A percentile compares a stretch with the other conserved stretches of the same genome.
These are phyloP conservation scores for Heliothis virescens DNA, from an alignment of 1,140 invertebrate species.

Conservation along the genomic window DNA sequence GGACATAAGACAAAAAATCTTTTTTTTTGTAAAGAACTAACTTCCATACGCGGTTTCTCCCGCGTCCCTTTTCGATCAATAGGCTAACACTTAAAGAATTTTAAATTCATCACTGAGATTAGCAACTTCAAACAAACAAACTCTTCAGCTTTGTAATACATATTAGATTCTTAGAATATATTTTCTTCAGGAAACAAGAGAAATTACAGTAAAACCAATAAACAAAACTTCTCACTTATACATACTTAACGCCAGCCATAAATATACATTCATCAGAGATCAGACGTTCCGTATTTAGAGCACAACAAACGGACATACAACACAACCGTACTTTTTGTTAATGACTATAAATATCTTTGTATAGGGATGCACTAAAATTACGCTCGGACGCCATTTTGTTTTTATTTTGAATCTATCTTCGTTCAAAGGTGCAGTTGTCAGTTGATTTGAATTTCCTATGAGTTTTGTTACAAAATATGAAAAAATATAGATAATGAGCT, in stretches of 20 bases:
- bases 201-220: neutral
- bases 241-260: neutral
- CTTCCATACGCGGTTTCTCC: too few relatives aligned
- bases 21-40: too few relatives aligned
- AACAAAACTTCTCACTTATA: neutral
- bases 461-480: too few relatives aligned
- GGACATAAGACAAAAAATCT: too few relatives aligned
- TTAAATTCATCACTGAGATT: too few relatives aligned
- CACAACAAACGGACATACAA: slow-evolving; percentile 6
- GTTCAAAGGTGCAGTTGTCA: neutral
- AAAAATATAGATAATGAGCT: too few relatives aligned
- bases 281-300: neutral
- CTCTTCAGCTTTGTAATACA: too few relatives aligned
- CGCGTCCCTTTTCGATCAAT: too few relatives aligned
- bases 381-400: neutral
- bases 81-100: too few relatives aligned
- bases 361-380: slow-evolving; percentile 7
- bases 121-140: too few relatives aligned
- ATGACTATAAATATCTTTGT: neutral
- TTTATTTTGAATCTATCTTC: neutral
- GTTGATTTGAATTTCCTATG: too few relatives aligned
- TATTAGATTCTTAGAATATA: too few relatives aligned
- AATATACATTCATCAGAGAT: neutral
- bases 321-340: neutral
- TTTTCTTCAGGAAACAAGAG: neutral